Evolutionary conservation across 1,140 invertebrate species (phyloP), one percentile per base, ranked within the genome.

Genomic region (Lasioglossum albipes): DNA sequence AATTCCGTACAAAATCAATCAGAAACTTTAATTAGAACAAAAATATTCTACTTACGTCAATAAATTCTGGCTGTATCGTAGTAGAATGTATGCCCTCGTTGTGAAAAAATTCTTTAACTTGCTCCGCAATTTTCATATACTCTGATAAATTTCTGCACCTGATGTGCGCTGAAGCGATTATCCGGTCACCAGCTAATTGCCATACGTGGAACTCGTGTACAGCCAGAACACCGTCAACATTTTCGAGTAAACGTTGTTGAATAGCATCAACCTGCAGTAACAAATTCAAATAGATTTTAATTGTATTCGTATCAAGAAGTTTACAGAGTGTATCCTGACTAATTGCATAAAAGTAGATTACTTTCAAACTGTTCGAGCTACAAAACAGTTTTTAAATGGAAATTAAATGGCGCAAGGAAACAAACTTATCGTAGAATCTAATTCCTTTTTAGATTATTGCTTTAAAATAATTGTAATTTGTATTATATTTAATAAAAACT

Each of bases 151-250:
- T 98, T 84, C 97, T 95, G 93, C 97, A 98, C 81, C 97, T 95
- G 89, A 99, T 98, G 89, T 99, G 98, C 5, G 97, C 97, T 12
- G 97, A 98, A 68, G 97, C 98, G 87, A 99, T 98, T 75, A 98
- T 98, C 84, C 97, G 95, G 92, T 98, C 97, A 2, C 97, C 97
- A 31, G 97, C 97, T 81, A 98, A 94, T 92, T 98, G 97, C 98
- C 98, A 98, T 3, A 98, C 97, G 89, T 98, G 98, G 90, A 99
- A 98, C 92, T 99, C 98, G 88, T 99, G 98, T 31, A 99, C 97
- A 2, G 97, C 97, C 65, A 98, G 92, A 20, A 98, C 97, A 2
- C 97, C 97, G 88, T 98, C 97, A 16, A 98, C 96, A 91, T 96
- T 97, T 86, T 96, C 95, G 49, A 98, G 89, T n/a, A 98, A 92